A percentile compares a stretch with the other conserved stretches of the same genome.
Conservation (phyloP, 2,888 invertebrate species). For the Plusia festucae region DNA sequence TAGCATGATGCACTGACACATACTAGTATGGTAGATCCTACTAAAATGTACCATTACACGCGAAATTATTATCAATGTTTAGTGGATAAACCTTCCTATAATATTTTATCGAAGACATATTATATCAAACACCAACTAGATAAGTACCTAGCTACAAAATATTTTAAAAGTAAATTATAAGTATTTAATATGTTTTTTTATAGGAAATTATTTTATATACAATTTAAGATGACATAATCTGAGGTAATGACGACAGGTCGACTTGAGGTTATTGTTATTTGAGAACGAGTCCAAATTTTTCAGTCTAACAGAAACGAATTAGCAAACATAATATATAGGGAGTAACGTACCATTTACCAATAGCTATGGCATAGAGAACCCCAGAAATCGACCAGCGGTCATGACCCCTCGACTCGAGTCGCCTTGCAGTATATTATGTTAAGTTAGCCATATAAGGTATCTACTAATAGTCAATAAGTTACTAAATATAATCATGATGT, state of each 20-base stretch:
- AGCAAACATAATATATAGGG: slow-evolving; percentile 13
- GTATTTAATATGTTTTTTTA: slow-evolving; percentile 32
- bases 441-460: slow-evolving; percentile 28
- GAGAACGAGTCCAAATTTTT: slow-evolving; percentile 1
- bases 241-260: slow-evolving; percentile 36
- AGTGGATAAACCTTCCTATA: slow-evolving; percentile 63
- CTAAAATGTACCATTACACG: slow-evolving; percentile 44
- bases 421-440: slow-evolving; percentile 15
- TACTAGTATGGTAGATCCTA: slow-evolving; percentile 9
- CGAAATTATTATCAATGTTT: slow-evolving; percentile 50
- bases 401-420: slow-evolving; percentile 10
- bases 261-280: slow-evolving; percentile 17
- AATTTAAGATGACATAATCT: slow-evolving; percentile 56
- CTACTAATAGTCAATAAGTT: slow-evolving; percentile 55
- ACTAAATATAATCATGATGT: slow-evolving; percentile 71
- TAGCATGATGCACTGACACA: slow-evolving; percentile 40
- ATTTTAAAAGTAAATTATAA: slow-evolving; percentile 63
- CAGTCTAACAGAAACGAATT: slow-evolving; percentile 27
- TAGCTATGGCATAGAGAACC: slow-evolving; percentile 6
- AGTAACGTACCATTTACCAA: not conserved
- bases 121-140: slow-evolving; percentile 85
- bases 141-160: slow-evolving; percentile 79
- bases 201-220: slow-evolving; percentile 68
- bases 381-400: slow-evolving; percentile 3
- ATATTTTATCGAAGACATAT: slow-evolving; percentile 76